Evolutionary conservation across 2,113 vertebrate genomes (phyloP).

Genomic region (Climacteris rufus): DNA sequence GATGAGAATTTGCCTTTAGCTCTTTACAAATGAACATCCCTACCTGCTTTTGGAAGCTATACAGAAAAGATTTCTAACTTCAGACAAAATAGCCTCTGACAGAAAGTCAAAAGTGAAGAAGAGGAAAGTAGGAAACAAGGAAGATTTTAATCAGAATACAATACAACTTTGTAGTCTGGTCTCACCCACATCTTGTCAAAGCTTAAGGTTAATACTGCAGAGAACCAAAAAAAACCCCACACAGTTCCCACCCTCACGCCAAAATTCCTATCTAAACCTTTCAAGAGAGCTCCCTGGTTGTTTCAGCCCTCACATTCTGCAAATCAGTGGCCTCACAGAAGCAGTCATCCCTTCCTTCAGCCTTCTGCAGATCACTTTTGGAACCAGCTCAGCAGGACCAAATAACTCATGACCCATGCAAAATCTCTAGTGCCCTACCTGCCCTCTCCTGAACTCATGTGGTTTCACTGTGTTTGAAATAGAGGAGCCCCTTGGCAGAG

Average conservation of each 20-base stretch:
- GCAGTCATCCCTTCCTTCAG: not conserved
- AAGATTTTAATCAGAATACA: conserved; percentile 9
- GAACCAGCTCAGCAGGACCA: not conserved
- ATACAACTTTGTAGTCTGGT: not conserved
- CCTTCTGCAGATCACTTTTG: not conserved
- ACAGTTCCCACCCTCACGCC: not conserved
- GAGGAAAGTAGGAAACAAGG: not conserved
- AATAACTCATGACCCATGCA: not conserved
- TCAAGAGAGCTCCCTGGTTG: not conserved
- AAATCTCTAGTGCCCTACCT: not conserved
- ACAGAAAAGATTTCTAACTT: not conserved
- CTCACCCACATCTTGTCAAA: not conserved
- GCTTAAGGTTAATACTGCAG: not conserved
- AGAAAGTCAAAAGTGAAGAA: conserved; percentile 2
- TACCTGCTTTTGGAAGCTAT: not conserved
- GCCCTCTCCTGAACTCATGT: not conserved
- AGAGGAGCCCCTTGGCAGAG: not conserved
- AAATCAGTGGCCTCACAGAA: not conserved
- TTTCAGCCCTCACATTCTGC: not conserved
- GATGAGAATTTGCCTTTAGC: not conserved
- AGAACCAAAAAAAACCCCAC: not conserved
- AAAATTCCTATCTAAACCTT: not conserved
- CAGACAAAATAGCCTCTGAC: conserved; percentile 7
- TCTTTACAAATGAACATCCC: not conserved
- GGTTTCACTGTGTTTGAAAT: not conserved